These are phyloP conservation scores for Rhingia campestris DNA, from an alignment of 2,888 invertebrate genomes.

Conservation along the genomic window DNA sequence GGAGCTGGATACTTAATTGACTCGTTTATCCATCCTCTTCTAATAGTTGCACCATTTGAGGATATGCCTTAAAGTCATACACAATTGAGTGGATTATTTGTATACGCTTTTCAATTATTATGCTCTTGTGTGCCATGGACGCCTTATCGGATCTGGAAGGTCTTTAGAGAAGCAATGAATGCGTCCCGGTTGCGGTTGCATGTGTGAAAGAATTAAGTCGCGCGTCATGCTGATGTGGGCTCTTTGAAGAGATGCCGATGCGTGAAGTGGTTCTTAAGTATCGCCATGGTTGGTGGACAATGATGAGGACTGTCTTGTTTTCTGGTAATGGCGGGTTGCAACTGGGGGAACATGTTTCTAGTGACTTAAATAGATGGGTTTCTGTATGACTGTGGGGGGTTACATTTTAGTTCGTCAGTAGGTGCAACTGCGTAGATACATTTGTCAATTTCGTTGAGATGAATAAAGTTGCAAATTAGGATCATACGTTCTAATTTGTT, in stretches of 20 bases:
- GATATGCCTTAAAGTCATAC: conserved; percentile 44
- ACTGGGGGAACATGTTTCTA: too few species aligned
- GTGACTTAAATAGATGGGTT: too few species aligned
- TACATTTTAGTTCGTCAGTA: too few species aligned
- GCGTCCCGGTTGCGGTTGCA: neutral
- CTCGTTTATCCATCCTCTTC: conserved; percentile 61
- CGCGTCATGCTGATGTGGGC: neutral
- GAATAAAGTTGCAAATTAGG: too few species aligned
- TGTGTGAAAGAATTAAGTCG: conserved; percentile 25
- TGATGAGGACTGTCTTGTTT: neutral
- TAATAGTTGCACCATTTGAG: conserved; percentile 61
- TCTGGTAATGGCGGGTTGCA: neutral
- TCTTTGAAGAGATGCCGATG: conserved; percentile 44
- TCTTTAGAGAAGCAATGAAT: conserved; percentile 1
- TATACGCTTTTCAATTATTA: conserved; percentile 19
- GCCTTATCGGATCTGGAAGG: conserved; percentile 1
- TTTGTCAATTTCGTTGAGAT: too few species aligned
- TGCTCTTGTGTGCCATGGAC: conserved; percentile 26
- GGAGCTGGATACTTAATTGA: conserved; percentile 54
- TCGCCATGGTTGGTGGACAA: conserved; percentile 10
- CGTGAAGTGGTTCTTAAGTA: neutral
- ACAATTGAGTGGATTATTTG: conserved; percentile 59
- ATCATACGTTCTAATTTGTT: too few species aligned
- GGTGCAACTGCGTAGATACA: too few species aligned
- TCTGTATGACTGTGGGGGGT: too few species aligned